phyloP scores from a whole-genome alignment of 2,797 vertebrate genomes.

The Oryzias dopingdopingensis region DNA sequence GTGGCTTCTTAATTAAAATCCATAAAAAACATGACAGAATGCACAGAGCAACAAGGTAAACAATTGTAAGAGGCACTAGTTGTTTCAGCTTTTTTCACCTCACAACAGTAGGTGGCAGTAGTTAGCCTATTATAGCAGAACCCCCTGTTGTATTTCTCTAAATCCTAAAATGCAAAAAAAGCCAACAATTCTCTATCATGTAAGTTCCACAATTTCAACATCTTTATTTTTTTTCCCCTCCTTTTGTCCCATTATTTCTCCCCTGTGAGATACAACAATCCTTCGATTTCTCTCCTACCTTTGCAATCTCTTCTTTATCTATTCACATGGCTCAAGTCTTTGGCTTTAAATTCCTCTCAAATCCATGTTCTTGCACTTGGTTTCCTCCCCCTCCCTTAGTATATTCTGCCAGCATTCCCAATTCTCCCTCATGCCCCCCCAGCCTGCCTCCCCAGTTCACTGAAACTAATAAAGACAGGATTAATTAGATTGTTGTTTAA shows the following conservation, averaged over 20 bases:
- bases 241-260: conserved; percentile 44
- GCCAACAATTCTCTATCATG: conserved; percentile 8
- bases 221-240: conserved; percentile 34
- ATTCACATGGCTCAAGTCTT: conserved; percentile 65
- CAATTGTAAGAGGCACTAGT: conserved; percentile 58
- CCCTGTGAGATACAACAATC: conserved; percentile 52
- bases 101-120: conserved; percentile 77
- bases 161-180: conserved; percentile 22
- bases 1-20: conserved; percentile 74
- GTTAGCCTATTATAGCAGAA: conserved; percentile 43
- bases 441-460: conserved; percentile 82
- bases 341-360: conserved; percentile 77
- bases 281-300: conserved; percentile 48
- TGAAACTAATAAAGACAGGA: conserved; percentile 94
- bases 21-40: conserved; percentile 65
- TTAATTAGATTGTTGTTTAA: conserved; percentile 96
- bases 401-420: conserved; percentile 78
- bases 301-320: conserved; percentile 56
- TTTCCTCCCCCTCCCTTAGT: conserved; percentile 65
- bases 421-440: conserved; percentile 73
- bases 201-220: conserved; percentile 38
- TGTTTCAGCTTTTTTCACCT: conserved; percentile 47
- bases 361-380: conserved; percentile 72
- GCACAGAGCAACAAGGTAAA: conserved; percentile 71
- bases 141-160: conserved; percentile 20